Conservation (phyloP, 2,888 invertebrate genomes). For the Ctena decussata region DNA sequence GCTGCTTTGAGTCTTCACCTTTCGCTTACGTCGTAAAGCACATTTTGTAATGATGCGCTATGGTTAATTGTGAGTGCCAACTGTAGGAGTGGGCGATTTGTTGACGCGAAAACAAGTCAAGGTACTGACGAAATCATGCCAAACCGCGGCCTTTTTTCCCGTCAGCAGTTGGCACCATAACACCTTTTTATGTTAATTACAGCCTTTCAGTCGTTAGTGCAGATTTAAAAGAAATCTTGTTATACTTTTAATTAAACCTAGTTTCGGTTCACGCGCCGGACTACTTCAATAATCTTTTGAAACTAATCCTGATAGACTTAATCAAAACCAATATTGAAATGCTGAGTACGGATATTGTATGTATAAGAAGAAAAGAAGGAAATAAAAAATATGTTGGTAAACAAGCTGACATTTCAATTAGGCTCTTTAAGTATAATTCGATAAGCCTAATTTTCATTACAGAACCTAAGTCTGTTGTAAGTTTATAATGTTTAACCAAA, state of each 20-base stretch:
- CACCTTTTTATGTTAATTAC: not conserved
- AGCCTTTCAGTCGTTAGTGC: not conserved
- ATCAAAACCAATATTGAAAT: not conserved
- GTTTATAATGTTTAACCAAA: no score
- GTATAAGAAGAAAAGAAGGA: not conserved
- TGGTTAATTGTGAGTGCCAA: no score
- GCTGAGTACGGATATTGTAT: not conserved
- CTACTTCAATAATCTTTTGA: not conserved
- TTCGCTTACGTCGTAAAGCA: no score
- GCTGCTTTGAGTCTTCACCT: no score
- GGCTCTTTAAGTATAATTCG: no score
- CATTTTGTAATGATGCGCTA: no score
- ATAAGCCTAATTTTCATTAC: no score
- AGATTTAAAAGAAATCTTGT: not conserved
- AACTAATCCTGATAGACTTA: not conserved
- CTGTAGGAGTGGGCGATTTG: no score
- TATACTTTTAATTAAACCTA: not conserved
- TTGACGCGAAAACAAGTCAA: not conserved
- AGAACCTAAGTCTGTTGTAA: no score
- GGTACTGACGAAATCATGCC: not conserved
- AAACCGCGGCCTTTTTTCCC: not conserved
- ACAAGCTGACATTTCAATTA: conserved; percentile 5
- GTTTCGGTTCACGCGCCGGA: not conserved
- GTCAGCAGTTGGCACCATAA: not conserved
- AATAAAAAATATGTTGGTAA: no score